Evolutionary conservation across 2,888 invertebrate species (phyloP).

Genomic region (Yponomeuta sedellus): DNA sequence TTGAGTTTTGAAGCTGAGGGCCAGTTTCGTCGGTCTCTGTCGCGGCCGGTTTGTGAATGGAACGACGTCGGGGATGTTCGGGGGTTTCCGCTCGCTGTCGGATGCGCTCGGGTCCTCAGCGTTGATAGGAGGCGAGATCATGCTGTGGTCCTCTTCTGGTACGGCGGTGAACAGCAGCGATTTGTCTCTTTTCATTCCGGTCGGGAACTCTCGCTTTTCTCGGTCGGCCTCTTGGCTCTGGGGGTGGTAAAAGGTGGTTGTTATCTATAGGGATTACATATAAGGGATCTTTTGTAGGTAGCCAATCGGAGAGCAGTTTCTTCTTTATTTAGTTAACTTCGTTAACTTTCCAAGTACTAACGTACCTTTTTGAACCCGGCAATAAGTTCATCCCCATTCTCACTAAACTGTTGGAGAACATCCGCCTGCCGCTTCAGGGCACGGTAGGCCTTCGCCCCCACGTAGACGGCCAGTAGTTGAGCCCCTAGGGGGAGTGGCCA

Average conservation of each 20-base stretch:
- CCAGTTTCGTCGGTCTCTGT: conserved; percentile 74
- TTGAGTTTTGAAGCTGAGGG: conserved; percentile 75
- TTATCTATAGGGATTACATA: background rate
- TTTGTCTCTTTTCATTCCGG: conserved; percentile 85
- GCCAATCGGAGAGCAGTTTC: too few relatives aligned
- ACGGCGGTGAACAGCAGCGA: conserved; percentile 89
- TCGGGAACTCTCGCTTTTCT: conserved; percentile 69
- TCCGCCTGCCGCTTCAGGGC: conserved; percentile 59
- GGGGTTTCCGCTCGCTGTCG: conserved; percentile 39
- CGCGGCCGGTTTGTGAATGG: conserved; percentile 70
- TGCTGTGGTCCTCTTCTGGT: conserved; percentile 82
- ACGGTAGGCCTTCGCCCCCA: conserved; percentile 79
- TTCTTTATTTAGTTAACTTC: too few relatives aligned
- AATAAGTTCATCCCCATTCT: conserved; percentile 62
- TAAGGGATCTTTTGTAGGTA: too few relatives aligned
- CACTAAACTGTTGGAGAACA: conserved; percentile 52
- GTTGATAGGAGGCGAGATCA: conserved; percentile 62
- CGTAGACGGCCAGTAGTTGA: conserved; percentile 86
- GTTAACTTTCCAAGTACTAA: too few relatives aligned
- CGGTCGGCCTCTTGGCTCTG: conserved; percentile 66
- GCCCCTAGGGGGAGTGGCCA: conserved; percentile 88
- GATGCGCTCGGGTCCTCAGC: conserved; percentile 18
- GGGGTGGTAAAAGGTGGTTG: conserved; percentile 17
- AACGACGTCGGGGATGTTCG: conserved; percentile 68
- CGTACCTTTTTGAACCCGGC: conserved; percentile 60